These are phyloP conservation scores for Dendrolimus pini DNA, from an alignment of 2,888 invertebrate genomes.

Conservation along the genomic window DNA sequence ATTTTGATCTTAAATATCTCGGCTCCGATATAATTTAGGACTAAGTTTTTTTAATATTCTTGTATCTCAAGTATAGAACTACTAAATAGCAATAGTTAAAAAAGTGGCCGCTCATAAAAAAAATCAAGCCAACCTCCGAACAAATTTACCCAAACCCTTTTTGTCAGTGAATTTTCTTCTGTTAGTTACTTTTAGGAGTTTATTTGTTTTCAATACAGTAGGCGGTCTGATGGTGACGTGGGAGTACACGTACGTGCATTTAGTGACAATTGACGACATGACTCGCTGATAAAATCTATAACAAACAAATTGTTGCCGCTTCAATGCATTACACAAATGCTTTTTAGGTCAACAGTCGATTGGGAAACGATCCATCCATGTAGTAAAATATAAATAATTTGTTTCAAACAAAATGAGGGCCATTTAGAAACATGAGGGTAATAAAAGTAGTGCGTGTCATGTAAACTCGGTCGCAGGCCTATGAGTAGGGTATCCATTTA, in stretches of 20 bases:
- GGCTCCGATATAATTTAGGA: too few relatives aligned
- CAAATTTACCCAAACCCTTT: too few relatives aligned
- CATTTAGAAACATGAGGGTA: conserved; percentile 76
- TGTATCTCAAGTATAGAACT: too few relatives aligned
- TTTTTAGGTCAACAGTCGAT: conserved; percentile 71
- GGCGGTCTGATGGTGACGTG: too few relatives aligned
- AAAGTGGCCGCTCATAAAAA: too few relatives aligned
- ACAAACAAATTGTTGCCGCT: conserved; percentile 59
- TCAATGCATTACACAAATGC: conserved; percentile 63
- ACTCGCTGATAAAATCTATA: conserved; percentile 47
- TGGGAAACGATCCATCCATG: conserved; percentile 72
- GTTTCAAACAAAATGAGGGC: conserved; percentile 72
- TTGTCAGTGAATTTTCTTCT: too few relatives aligned
- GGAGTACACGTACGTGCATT: conserved; percentile 12
- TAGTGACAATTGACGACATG: conserved; percentile 38
- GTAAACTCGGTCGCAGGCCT: conserved; percentile 65
- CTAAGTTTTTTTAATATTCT: too few relatives aligned
- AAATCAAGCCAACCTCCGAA: too few relatives aligned
- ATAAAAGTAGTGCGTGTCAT: conserved; percentile 74
- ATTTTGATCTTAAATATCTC: too few relatives aligned
- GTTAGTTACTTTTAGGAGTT: too few relatives aligned
- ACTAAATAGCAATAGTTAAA: too few relatives aligned
- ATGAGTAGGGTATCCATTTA: conserved; percentile 38
- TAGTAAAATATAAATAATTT: conserved; percentile 76
- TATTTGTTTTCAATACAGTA: too few relatives aligned